Conservation (phyloP, 2,888 invertebrate species). For the Campoplex capitator region DNA sequence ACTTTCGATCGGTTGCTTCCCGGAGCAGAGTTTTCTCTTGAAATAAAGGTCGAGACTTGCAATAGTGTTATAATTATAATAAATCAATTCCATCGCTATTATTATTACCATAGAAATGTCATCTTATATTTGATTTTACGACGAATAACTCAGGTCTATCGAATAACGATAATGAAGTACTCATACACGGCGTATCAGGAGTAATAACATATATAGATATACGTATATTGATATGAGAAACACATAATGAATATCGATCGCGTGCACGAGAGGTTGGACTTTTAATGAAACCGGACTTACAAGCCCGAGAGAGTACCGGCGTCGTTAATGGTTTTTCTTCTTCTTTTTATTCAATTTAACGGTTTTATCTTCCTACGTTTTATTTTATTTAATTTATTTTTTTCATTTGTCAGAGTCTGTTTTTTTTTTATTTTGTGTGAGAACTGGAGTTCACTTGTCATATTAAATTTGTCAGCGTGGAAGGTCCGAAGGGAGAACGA, state of each 20-base stretch:
- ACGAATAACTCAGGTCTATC: slow-evolving; percentile 16
- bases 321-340: slow-evolving; percentile 2
- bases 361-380: background rate
- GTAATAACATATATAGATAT: slow-evolving; percentile 1
- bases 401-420: background rate
- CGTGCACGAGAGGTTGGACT: slow-evolving; percentile 37
- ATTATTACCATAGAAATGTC: slow-evolving; percentile 32
- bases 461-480: slow-evolving; percentile 3
- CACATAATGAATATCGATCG: slow-evolving; percentile 57
- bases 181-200: slow-evolving; percentile 21
- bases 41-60: background rate
- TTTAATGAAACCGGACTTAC: slow-evolving; percentile 60
- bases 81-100: background rate
- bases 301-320: slow-evolving; percentile 28
- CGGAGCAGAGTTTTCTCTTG: background rate
- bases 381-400: background rate
- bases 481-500: background rate
- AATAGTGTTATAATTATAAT: background rate
- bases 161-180: slow-evolving; percentile 36
- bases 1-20: no score
- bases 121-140: background rate
- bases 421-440: background rate
- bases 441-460: background rate
- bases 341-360: slow-evolving; percentile 1
- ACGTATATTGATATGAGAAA: slow-evolving; percentile 22